phyloP scores from a whole-genome alignment of 2,888 invertebrate species.

The Lithophane socia region DNA sequence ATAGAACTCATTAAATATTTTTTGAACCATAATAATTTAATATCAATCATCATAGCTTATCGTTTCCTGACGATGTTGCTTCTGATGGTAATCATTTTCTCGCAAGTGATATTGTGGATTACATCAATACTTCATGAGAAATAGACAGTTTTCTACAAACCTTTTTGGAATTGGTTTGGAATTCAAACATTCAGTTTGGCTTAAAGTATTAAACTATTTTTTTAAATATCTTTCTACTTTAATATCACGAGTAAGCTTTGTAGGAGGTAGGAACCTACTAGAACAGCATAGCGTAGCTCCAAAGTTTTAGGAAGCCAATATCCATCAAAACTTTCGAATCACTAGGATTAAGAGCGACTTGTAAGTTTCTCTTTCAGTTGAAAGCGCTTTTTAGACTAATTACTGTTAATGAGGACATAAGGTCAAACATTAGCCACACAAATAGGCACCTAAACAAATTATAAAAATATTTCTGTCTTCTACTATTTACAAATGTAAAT shows the following conservation, averaged over 20 bases:
- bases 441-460: background rate
- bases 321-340: constrained; percentile 63
- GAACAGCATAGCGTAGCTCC: constrained; percentile 16
- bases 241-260: constrained; percentile 2
- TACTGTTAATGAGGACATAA: constrained; percentile 52
- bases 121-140: background rate
- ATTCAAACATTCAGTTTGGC: background rate
- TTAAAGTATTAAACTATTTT: background rate
- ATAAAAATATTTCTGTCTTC: background rate
- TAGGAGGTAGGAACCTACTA: constrained; percentile 2
- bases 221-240: background rate
- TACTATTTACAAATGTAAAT: constrained; percentile 6
- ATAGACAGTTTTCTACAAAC: background rate
- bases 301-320: constrained; percentile 61
- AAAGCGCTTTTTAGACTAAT: constrained; percentile 53
- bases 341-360: constrained; percentile 59
- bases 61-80: background rate
- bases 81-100: background rate
- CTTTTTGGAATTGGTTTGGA: too few relatives aligned
- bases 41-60: background rate
- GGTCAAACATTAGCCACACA: constrained; percentile 5
- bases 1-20: background rate
- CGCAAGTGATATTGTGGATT: background rate
- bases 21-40: background rate
- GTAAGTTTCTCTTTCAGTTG: constrained; percentile 48